Percentiles rank a stretch among this genome's conserved stretches.
Conservation (phyloP, 1,140 invertebrate species). For the Platorchestia sp. region DNA sequence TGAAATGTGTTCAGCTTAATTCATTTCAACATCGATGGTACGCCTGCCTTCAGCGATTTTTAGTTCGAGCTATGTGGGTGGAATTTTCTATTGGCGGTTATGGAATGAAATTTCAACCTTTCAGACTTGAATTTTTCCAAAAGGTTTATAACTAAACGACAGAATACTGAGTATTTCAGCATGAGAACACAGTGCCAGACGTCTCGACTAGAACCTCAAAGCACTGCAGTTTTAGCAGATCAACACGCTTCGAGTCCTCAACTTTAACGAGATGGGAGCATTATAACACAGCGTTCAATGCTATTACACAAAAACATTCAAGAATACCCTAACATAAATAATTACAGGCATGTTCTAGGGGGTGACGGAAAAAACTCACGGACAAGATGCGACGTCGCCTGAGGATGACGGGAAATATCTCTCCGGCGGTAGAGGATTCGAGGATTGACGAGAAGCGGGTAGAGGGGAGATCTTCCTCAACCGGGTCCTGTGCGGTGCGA, state of each 20-base stretch:
- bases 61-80: too few relatives aligned
- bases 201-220: neutral
- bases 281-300: neutral
- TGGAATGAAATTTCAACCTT: too few relatives aligned
- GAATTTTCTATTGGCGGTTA: too few relatives aligned
- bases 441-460: too few relatives aligned
- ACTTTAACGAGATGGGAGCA: too few relatives aligned
- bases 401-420: constrained; percentile 5
- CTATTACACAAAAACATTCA: neutral
- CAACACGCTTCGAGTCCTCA: too few relatives aligned
- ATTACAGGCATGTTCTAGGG: neutral
- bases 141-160: too few relatives aligned
- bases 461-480: neutral
- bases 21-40: too few relatives aligned
- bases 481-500: neutral
- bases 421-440: neutral
- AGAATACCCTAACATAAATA: too few relatives aligned
- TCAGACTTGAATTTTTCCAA: too few relatives aligned
- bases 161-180: neutral
- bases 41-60: too few relatives aligned
- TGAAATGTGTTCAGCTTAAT: too few relatives aligned
- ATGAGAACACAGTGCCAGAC: neutral
- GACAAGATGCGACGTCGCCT: constrained; percentile 21
- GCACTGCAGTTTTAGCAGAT: neutral
- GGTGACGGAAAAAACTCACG: neutral